These are phyloP conservation scores for Hedya salicella DNA, from an alignment of 2,888 invertebrate genomes.

Conservation along the genomic window DNA sequence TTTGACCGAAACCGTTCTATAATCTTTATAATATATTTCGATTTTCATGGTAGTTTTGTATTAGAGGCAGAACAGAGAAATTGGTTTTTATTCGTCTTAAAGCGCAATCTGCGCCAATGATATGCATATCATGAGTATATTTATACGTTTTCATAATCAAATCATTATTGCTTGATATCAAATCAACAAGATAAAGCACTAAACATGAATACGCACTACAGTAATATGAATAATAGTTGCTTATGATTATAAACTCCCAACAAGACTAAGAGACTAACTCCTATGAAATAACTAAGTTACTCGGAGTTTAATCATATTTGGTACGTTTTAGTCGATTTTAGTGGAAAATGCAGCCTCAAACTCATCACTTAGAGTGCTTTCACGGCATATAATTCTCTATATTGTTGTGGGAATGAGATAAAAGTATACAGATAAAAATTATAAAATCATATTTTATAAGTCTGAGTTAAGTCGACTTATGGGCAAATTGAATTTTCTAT, in stretches of 20 bases:
- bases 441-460: background rate
- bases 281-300: conserved; percentile 26
- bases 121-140: too few species aligned
- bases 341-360: conserved; percentile 18
- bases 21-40: too few species aligned
- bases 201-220: background rate
- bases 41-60: too few species aligned
- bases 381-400: conserved; percentile 5
- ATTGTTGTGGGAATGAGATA: background rate
- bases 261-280: conserved; percentile 10
- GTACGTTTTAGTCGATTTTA: conserved; percentile 27
- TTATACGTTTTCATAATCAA: too few species aligned
- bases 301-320: conserved; percentile 26
- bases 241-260: conserved; percentile 1
- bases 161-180: background rate
- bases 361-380: conserved; percentile 33
- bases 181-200: background rate
- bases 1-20: too few species aligned
- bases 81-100: too few species aligned
- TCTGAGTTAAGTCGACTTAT: background rate
- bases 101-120: too few species aligned
- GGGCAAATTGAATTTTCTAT: background rate
- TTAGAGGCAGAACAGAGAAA: too few species aligned
- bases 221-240: background rate
- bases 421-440: background rate